Conservation (phyloP, 2,888 invertebrate genomes). For the Halictus ligatus region DNA sequence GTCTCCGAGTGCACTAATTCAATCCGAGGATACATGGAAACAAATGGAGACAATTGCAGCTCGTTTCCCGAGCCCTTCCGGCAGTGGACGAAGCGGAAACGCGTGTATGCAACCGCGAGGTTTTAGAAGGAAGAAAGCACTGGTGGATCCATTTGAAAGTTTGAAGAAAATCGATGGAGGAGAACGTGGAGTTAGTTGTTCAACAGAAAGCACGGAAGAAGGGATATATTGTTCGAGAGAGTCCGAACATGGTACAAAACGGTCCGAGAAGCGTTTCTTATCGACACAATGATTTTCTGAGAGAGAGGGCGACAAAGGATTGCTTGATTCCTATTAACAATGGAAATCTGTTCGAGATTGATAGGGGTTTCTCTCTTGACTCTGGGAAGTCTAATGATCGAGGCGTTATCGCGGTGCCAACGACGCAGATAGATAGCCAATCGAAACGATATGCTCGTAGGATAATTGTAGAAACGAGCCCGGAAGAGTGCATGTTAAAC, state of each 20-base stretch:
- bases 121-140: neutral
- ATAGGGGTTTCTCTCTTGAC: neutral
- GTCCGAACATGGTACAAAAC: neutral
- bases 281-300: neutral
- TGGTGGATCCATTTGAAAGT: neutral
- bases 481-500: constrained; percentile 42
- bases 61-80: neutral
- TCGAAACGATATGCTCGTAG: neutral
- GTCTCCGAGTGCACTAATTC: neutral
- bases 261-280: neutral
- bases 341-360: neutral
- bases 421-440: constrained; percentile 9
- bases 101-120: neutral
- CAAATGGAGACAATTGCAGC: constrained; percentile 6
- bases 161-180: neutral
- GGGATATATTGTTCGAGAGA: too few relatives aligned
- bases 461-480: constrained; percentile 26
- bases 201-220: neutral
- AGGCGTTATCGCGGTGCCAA: constrained; percentile 12
- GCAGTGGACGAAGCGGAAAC: neutral
- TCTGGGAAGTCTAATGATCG: constrained; percentile 15
- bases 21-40: neutral
- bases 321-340: neutral
- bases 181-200: neutral
- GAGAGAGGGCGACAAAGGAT: neutral